phyloP scores from a whole-genome alignment of 1,140 invertebrate species.

The Schlechtendalia chinensis region DNA sequence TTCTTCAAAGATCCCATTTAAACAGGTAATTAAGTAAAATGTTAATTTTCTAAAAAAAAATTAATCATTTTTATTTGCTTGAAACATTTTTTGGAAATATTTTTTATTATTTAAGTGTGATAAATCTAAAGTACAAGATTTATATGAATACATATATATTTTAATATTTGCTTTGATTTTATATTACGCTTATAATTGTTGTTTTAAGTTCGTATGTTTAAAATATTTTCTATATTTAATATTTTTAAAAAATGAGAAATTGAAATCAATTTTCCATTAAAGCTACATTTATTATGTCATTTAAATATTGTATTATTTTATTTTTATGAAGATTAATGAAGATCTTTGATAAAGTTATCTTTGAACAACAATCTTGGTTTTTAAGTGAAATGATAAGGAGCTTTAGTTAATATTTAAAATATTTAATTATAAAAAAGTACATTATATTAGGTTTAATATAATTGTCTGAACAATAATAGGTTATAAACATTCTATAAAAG shows the following conservation, averaged over 20 bases:
- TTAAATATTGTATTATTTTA: background rate
- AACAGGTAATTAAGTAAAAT: background rate
- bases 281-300: conserved; percentile 39
- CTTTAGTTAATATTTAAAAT: too few relatives aligned
- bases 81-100: conserved; percentile 14
- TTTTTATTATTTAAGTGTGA: conserved; percentile 40
- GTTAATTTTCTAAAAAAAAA: conserved; percentile 9
- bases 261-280: conserved; percentile 35
- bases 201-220: conserved; percentile 38
- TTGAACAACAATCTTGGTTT: too few relatives aligned
- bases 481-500: too few relatives aligned
- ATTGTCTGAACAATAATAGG: too few relatives aligned
- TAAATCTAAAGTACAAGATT: conserved; percentile 46
- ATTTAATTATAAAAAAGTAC: too few relatives aligned
- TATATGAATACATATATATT: conserved; percentile 21
- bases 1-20: conserved; percentile 1
- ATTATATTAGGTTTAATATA: too few relatives aligned
- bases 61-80: conserved; percentile 15
- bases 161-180: conserved; percentile 37
- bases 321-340: background rate
- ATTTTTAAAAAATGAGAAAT: conserved; percentile 41
- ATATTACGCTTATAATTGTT: conserved; percentile 44
- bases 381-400: background rate
- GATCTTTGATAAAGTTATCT: background rate
- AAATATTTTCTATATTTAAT: conserved; percentile 46